These are phyloP conservation scores for Lutjanus campechanus DNA, from an alignment of 2,797 vertebrate species.

Conservation along the genomic window DNA sequence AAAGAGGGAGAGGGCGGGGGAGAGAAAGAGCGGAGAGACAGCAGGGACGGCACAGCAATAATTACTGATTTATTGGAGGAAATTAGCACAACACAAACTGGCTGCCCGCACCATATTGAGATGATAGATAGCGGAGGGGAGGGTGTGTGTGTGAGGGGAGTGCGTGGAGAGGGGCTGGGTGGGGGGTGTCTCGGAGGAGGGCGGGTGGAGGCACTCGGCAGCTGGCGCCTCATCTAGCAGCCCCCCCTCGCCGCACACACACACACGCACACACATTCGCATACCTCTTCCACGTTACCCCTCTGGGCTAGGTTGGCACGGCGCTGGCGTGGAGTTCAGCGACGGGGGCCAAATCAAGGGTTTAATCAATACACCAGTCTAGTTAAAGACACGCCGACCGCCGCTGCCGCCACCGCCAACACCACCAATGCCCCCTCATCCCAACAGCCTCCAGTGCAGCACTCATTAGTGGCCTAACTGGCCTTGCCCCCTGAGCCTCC, in stretches of 20 bases:
- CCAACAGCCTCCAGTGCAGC: constrained; percentile 61
- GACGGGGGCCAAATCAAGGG: constrained; percentile 92
- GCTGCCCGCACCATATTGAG: constrained; percentile 99
- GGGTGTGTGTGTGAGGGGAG: constrained; percentile 85
- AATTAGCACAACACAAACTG: constrained; percentile 99
- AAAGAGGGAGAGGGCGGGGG: constrained; percentile 23
- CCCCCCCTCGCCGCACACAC: constrained; percentile 76
- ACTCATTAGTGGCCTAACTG: constrained; percentile 73
- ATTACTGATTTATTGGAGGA: constrained; percentile 99
- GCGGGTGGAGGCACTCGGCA: constrained; percentile 94
- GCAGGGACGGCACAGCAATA: constrained; percentile 99
- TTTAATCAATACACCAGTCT: constrained; percentile 99
- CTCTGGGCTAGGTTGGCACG: constrained; percentile 76
- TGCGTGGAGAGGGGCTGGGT: constrained; percentile 87
- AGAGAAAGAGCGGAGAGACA: constrained; percentile 84
- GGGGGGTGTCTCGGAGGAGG: constrained; percentile 91
- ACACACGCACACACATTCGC: constrained; percentile 41
- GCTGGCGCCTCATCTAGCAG: constrained; percentile 94
- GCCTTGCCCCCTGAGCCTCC: constrained; percentile 61
- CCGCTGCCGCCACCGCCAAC: constrained; percentile 81
- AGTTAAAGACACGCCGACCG: constrained; percentile 93
- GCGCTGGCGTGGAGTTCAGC: constrained; percentile 76
- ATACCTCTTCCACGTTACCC: constrained; percentile 73
- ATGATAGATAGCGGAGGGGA: constrained; percentile 94
- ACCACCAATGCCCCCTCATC: constrained; percentile 35